Conservation (phyloP, 1,140 invertebrate species). For the Fopius arisanus region DNA sequence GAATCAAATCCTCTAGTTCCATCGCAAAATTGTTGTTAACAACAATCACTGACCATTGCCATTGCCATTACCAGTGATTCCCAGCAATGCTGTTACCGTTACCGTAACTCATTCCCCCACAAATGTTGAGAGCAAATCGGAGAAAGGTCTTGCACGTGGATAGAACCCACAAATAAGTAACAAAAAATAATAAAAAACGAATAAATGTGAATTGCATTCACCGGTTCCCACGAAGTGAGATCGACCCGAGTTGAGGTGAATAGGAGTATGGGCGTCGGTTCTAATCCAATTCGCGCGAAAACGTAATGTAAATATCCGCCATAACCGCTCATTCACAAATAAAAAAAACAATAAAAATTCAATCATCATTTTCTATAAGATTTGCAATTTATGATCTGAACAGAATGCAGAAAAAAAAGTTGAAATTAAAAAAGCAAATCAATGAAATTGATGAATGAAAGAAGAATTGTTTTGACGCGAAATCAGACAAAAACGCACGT, state of each 20-base stretch:
- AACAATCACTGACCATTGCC: not conserved
- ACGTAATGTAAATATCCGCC: conserved; percentile 52
- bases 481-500: no score
- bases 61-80: not conserved
- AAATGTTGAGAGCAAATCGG: not conserved
- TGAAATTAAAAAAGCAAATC: no score
- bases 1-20: not conserved
- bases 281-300: conserved; percentile 60
- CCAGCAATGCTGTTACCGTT: not conserved
- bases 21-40: not conserved
- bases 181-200: not conserved
- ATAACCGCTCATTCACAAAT: no score
- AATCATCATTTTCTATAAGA: no score
- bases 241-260: conserved; percentile 9
- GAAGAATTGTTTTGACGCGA: no score
- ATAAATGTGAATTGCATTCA: not conserved
- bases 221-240: conserved; percentile 21
- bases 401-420: no score
- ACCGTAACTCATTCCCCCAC: not conserved
- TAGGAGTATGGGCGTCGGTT: conserved; percentile 36
- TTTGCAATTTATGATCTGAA: no score
- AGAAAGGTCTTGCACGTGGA: conserved; percentile 3
- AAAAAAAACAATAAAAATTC: not conserved
- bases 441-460: no score
- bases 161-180: not conserved